Conservation (phyloP, 2,888 invertebrate species). For the Apamea epomidion region DNA sequence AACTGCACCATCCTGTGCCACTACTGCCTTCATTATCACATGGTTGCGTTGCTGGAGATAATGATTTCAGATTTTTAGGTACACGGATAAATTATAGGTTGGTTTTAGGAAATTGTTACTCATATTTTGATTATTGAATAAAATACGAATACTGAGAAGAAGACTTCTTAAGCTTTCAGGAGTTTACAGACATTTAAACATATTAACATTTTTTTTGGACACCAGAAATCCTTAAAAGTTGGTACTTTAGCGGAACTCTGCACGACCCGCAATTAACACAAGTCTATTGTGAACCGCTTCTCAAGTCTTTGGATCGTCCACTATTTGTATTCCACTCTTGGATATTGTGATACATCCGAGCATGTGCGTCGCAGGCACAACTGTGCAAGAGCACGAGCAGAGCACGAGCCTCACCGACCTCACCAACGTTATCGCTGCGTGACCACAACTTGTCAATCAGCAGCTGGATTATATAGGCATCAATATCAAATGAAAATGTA, state of each 20-base stretch:
- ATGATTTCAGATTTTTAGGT: not conserved
- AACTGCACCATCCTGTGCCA: no score
- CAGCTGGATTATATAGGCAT: not conserved
- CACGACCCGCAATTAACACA: not conserved
- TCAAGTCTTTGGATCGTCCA: not conserved
- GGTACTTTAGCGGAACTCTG: not conserved
- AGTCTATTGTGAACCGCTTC: not conserved
- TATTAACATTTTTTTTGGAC: not conserved
- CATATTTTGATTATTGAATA: not conserved
- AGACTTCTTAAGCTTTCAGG: not conserved
- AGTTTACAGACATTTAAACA: not conserved
- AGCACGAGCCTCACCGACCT: no score
- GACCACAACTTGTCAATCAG: not conserved
- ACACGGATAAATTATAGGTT: not conserved
- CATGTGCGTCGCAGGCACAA: not conserved
- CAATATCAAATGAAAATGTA: not conserved
- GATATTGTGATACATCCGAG: not conserved
- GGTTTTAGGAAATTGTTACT: not conserved
- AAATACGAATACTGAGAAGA: not conserved
- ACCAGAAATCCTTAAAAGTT: not conserved
- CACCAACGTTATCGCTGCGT: not conserved
- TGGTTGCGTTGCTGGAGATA: not conserved
- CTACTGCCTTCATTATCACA: not conserved
- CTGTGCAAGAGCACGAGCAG: not conserved
- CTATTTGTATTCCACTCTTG: not conserved